Evolutionary conservation across 2,113 vertebrate species (phyloP).

Genomic region (Felis chaus): DNA sequence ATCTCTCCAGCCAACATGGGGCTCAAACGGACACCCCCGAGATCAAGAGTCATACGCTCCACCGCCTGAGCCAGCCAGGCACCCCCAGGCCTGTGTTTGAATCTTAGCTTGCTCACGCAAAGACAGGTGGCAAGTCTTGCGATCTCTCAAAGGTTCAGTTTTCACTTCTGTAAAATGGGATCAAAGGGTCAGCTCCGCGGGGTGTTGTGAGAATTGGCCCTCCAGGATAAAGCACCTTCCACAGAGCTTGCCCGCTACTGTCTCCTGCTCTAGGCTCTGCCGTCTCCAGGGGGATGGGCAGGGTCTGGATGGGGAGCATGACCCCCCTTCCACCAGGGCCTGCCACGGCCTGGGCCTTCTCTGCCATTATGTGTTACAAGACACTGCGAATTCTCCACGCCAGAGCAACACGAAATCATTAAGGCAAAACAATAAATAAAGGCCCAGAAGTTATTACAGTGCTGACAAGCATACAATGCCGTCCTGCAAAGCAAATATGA

Average conservation of each 20-base stretch:
- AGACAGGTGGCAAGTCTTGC: neutral
- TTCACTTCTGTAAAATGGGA: conserved; percentile 32
- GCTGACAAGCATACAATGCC: conserved; percentile 68
- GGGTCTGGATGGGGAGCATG: neutral
- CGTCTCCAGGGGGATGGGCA: neutral
- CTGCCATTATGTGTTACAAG: conserved; percentile 76
- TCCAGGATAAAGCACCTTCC: neutral
- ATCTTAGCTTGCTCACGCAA: neutral
- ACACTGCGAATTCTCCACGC: conserved; percentile 52
- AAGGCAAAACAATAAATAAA: conserved; percentile 81
- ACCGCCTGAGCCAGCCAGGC: neutral
- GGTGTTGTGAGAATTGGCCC: neutral
- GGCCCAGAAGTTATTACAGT: conserved; percentile 80
- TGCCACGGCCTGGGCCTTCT: conserved; percentile 7
- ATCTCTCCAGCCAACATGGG: neutral
- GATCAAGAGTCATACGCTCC: neutral
- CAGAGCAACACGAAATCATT: conserved; percentile 70
- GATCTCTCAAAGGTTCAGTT: neutral
- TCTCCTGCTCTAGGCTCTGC: neutral
- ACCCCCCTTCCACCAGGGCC: neutral
- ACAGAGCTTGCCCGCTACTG: neutral
- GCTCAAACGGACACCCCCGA: neutral
- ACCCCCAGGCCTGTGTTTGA: neutral
- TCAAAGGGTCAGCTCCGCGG: neutral
- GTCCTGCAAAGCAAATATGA: conserved; percentile 67